These are phyloP conservation scores for Engraulis encrasicolus DNA, from an alignment of 2,113 vertebrate species.

Conservation along the genomic window DNA sequence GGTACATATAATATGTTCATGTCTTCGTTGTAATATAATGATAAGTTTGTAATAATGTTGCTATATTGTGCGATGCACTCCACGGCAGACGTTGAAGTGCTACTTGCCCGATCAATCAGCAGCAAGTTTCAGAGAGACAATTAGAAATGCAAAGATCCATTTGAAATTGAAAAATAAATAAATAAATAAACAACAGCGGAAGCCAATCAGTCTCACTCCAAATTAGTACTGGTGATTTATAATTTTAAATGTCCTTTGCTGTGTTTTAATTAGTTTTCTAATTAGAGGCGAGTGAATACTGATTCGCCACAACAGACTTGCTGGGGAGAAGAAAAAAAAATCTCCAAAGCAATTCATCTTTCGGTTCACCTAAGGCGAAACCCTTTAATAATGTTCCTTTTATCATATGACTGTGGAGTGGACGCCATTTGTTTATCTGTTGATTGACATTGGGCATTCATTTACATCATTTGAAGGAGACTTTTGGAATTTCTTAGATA, in stretches of 20 bases:
- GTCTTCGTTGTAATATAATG: no score
- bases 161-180: background rate
- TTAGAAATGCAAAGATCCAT: background rate
- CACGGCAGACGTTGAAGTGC: background rate
- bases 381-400: background rate
- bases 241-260: background rate
- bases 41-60: no score
- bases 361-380: background rate
- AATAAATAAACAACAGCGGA: background rate
- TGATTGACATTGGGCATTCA: background rate
- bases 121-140: background rate
- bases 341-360: background rate
- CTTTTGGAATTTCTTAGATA: background rate
- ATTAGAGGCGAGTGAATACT: background rate
- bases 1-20: no score
- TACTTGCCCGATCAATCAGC: background rate
- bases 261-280: conserved; percentile 17
- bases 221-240: background rate
- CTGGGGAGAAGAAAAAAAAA: background rate
- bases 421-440: background rate
- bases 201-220: conserved; percentile 1
- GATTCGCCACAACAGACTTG: background rate
- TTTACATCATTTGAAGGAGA: background rate
- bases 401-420: background rate
- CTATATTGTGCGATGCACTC: background rate